Percentiles rank a stretch among this genome's conserved stretches.
These are phyloP conservation scores for Felis chaus DNA, from an alignment of 2,113 vertebrate genomes.

Conservation along the genomic window DNA sequence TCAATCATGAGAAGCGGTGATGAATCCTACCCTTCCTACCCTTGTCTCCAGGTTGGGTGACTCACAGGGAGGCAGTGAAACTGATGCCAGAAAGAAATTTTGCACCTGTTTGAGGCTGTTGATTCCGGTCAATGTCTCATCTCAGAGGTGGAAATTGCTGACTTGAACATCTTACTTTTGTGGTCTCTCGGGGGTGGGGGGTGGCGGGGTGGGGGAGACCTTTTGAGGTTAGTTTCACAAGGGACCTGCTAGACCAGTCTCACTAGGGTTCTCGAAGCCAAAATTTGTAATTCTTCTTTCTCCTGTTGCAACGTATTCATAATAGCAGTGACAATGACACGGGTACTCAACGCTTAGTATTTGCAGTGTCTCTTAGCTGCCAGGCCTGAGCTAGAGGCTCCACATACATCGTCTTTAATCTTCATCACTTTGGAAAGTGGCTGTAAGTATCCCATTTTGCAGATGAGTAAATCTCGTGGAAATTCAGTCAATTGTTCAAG, in stretches of 20 bases:
- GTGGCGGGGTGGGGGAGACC: background rate
- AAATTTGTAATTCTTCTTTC: slow-evolving; percentile 10
- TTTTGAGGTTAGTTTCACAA: slow-evolving; percentile 47
- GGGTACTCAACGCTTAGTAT: background rate
- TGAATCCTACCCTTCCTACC: background rate
- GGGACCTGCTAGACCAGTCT: slow-evolving; percentile 51
- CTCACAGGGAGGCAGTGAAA: slow-evolving; percentile 45
- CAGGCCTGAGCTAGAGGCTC: background rate
- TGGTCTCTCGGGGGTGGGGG: background rate
- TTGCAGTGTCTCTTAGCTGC: background rate
- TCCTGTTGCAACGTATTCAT: background rate
- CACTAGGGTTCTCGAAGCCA: background rate
- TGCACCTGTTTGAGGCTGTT: background rate
- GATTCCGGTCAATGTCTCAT: background rate
- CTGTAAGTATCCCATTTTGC: background rate
- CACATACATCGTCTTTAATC: background rate
- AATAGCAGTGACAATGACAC: background rate
- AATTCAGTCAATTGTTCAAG: background rate
- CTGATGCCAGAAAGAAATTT: slow-evolving; percentile 22
- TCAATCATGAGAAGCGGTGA: slow-evolving; percentile 32
- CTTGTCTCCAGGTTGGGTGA: slow-evolving; percentile 39
- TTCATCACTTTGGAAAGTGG: background rate
- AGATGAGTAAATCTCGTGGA: background rate
- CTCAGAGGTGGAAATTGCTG: slow-evolving; percentile 42
- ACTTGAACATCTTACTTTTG: slow-evolving; percentile 21